Evolutionary conservation across 1,140 invertebrate genomes (phyloP), one percentile per base, ranked within the genome.

Genomic region (Fopius arisanus): DNA sequence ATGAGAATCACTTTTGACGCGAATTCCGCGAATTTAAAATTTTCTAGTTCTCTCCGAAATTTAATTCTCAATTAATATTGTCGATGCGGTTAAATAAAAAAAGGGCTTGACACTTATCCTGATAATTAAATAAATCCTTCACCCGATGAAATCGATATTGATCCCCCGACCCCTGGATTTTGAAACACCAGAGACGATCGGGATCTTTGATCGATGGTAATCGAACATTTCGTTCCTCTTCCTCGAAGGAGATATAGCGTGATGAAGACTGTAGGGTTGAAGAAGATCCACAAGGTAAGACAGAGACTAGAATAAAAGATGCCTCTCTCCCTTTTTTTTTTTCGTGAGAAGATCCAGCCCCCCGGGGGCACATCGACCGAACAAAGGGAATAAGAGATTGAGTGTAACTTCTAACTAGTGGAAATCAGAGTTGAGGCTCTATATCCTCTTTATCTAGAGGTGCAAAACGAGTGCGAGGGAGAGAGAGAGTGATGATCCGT

Each of bases 341-440:
- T 67, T 70, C 68, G 41, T 70, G 68, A 75, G 68, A 75, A 70
- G 68, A 75, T 26, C 59, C 59, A 67, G 62, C 62, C 68, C 67
- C 73, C 73, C 26, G 1, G 40, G 68, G 67, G 65, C 48, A 65
- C n/a, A 70, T 37, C 40, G 51, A 31, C 23, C 33, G 67, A 75
- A 75, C 68, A 70, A 75, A 75, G 40, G 59, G 59, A 70, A 40
- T 59, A 68, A 21, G 28, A 9, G 33, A 70, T 41, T 51, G 10
- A 28, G 26, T 65, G 37, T 68, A 43, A 31, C 26, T 40, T 70
- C 23, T 40, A 33, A 33, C 51, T 63, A 33, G 16, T 7, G 54
- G 65, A 67, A 75, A 33, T 68, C 29, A 73, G 71, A 66, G 66
- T 65, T 62, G 43, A 70, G 41, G 3, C 14, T 43, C 41, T 43